Base-by-base conservation (phyloP, 2,888 invertebrate genomes). In the Philereme vetulata region DNA sequence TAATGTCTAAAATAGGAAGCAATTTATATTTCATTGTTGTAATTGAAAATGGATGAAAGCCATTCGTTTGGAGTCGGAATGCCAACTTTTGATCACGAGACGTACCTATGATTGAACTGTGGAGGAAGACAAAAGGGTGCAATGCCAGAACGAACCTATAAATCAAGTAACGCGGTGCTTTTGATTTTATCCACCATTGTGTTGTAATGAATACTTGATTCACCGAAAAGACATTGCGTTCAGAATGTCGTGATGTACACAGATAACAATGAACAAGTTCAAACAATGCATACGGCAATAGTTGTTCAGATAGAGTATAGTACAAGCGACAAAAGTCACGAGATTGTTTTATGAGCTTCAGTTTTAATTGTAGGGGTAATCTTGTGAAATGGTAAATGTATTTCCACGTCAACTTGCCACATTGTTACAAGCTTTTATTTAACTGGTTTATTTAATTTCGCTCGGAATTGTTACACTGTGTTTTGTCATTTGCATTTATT, bases 141-240 rank as follows among this genome's bases (percentile, higher is more conserved):
- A 70, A 75, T 79, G 79, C 76, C 75, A 72, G 76, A 74, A 80
- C 79, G 70, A 53, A 70, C 75, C 69, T 77, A 85, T 87, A 85
- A 86, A 85, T 86, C 84, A 86, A 83, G 80, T 75, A 76, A 82
- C 86, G 82, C 84, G 74, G 70, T 76, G 74, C 81, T 80, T 85
- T 85, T 80, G 80, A 84, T 86, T 81, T 77, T 79, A 80, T 75
- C 77, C 75, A 78, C 80, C 74, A 81, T 85, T 86, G 85, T 85
- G 82, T 80, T 76, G 72, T 77, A 81, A 71, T 70, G 69, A 68
- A 70, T 72, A 66, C 67, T 68, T 67, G 60, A 61, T 69, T 69
- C 67, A 71, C 65, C 66, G 59, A 69, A 71, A 69, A 66, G 61
- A 62, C 66, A 67, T 21, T 1, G 61, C 33, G 57, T 56, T 62